Percentiles rank a stretch among this genome's conserved stretches.
These are phyloP conservation scores for Forbesichthys agassizii DNA, from an alignment of 2,113 vertebrate species.

Conservation along the genomic window DNA sequence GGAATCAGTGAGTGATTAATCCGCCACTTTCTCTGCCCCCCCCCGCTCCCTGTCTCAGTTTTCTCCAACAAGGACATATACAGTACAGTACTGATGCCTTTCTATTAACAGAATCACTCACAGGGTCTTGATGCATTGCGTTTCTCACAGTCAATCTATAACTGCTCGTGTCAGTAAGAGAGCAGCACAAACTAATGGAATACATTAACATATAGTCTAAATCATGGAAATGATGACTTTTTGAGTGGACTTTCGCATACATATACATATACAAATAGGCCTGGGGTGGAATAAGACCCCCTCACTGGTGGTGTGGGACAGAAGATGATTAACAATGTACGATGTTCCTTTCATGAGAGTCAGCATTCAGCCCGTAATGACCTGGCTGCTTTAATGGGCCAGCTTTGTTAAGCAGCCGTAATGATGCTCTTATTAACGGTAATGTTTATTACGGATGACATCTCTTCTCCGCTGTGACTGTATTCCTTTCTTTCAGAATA, in stretches of 20 bases:
- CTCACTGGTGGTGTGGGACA: constrained; percentile 4
- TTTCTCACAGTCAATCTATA: background rate
- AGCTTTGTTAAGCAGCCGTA: constrained; percentile 54
- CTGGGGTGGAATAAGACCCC: background rate
- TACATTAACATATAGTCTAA: background rate
- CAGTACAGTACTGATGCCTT: constrained; percentile 11
- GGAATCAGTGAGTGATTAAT: constrained; percentile 51
- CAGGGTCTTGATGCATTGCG: background rate
- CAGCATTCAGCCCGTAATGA: constrained; percentile 47
- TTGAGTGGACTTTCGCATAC: constrained; percentile 2
- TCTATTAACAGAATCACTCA: constrained; percentile 23
- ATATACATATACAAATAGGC: background rate
- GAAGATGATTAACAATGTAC: constrained; percentile 40
- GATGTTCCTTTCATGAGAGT: constrained; percentile 36
- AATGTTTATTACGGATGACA: constrained; percentile 39
- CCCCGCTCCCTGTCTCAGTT: constrained; percentile 20
- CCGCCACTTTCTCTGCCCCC: constrained; percentile 37
- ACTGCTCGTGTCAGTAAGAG: too few relatives aligned
- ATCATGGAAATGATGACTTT: background rate
- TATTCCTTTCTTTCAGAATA: background rate
- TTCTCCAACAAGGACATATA: constrained; percentile 2
- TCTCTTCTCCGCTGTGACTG: background rate
- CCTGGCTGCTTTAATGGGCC: constrained; percentile 38
- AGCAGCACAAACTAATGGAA: too few relatives aligned
- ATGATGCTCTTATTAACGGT: constrained; percentile 61